These are phyloP conservation scores for Rhinichthys osculus DNA, from an alignment of 2,797 vertebrate species.

Conservation along the genomic window DNA sequence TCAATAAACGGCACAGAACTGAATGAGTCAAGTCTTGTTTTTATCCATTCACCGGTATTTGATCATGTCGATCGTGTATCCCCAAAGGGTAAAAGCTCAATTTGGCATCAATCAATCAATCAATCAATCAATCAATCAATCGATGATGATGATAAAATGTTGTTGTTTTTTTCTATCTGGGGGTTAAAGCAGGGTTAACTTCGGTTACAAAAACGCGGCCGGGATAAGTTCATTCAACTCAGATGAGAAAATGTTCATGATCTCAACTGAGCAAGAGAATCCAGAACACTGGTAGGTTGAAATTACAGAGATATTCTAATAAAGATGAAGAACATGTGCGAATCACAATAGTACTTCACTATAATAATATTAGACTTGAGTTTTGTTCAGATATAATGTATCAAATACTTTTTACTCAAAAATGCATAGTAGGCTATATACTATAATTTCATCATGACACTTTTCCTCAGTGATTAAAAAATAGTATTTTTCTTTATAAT, in stretches of 20 bases:
- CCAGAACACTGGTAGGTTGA: neutral
- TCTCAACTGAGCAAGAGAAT: neutral
- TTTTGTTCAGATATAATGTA: too few relatives aligned
- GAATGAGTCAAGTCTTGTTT: neutral
- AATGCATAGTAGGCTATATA: too few relatives aligned
- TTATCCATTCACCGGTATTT: neutral
- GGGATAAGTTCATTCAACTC: too few relatives aligned
- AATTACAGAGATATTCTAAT: neutral
- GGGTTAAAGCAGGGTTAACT: neutral
- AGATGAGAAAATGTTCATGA: neutral
- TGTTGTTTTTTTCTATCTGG: neutral
- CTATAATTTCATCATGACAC: neutral
- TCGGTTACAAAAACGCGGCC: neutral
- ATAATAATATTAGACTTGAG: neutral
- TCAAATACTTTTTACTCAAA: neutral
- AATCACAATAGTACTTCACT: neutral
- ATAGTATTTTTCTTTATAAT: neutral
- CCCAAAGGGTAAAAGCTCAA: neutral
- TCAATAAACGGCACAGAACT: constrained; percentile 40
- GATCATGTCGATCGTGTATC: neutral
- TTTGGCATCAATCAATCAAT: neutral
- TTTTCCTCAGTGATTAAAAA: neutral
- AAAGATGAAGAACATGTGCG: neutral
- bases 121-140: too few relatives aligned
- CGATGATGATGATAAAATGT: too few relatives aligned